phyloP scores from a whole-genome alignment of 1,140 invertebrate species.

The Augochlora pura region DNA sequence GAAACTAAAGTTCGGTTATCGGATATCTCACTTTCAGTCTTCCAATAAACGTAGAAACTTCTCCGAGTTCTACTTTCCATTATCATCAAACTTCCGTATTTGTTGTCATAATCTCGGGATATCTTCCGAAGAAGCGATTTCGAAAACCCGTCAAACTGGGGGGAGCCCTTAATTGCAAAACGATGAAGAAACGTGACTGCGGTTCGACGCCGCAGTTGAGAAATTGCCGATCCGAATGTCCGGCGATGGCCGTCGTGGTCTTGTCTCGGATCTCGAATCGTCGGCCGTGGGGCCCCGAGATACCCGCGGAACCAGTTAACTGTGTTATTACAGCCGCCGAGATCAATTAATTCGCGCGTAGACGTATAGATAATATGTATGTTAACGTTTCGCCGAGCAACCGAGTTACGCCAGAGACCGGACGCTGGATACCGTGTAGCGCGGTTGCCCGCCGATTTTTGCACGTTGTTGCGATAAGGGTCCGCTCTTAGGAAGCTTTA shows the following conservation, averaged over 20 bases:
- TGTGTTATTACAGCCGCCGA: neutral
- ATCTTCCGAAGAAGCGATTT: too few relatives aligned
- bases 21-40: too few relatives aligned
- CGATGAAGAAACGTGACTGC: neutral
- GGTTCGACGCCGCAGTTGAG: neutral
- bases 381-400: constrained; percentile 1
- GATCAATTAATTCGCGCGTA: constrained; percentile 4
- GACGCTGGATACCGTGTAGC: neutral
- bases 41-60: too few relatives aligned
- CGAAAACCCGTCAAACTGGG: too few relatives aligned
- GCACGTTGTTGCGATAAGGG: neutral
- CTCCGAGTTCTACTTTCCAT: too few relatives aligned
- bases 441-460: neutral
- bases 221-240: neutral
- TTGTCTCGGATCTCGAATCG: neutral
- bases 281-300: neutral
- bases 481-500: too few relatives aligned
- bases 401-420: constrained; percentile 1
- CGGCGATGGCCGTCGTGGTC: neutral
- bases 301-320: constrained; percentile 6
- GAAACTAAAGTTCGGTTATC: too few relatives aligned
- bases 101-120: too few relatives aligned
- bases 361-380: neutral
- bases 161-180: too few relatives aligned
- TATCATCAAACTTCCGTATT: too few relatives aligned